A percentile compares a stretch with the other conserved stretches of the same genome.
Conservation (phyloP, 2,113 vertebrate genomes). For the human (Homo sapiens) region GRCh38 chr11:92711001-92711500, state of each 20-base stretch:
- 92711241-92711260: constrained; percentile 9
- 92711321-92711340: not conserved
- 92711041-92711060: not conserved
- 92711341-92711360: not conserved
- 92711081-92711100: not conserved
- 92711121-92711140: not conserved
- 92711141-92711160: not conserved
- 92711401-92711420: not conserved
- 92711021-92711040: not conserved
- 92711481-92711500: not conserved
- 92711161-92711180: not conserved
- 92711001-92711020: not conserved
- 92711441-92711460: not conserved
- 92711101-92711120: not conserved
- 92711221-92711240: not conserved
- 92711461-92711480: not conserved
- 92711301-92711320: not conserved
- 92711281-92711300: not conserved
- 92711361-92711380: not conserved
- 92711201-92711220: not conserved
- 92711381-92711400: not conserved
- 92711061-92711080: not conserved
- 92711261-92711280: not conserved
- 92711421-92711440: accelerated
- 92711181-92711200: not conserved